A percentile compares a stretch with the other conserved stretches of the same genome.
Evolutionary conservation across 2,797 vertebrate species (phyloP).

Genomic region (Discoglossus pictus): DNA sequence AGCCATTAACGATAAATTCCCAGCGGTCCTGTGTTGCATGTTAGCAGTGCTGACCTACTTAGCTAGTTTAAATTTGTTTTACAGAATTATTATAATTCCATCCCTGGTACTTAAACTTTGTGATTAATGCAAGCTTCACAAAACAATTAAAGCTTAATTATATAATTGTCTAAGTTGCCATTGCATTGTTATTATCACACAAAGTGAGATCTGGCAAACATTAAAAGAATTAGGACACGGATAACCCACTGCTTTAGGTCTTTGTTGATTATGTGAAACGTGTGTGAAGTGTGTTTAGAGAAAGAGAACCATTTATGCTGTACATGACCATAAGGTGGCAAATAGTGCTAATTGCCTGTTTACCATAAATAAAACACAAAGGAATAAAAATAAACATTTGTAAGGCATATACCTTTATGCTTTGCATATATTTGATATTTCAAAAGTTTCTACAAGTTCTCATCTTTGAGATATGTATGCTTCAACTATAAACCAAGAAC

Average conservation of each 20-base stretch:
- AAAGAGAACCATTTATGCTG: constrained; percentile 47
- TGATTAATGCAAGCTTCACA: constrained; percentile 94
- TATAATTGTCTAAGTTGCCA: constrained; percentile 83
- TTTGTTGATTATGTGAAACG: constrained; percentile 76
- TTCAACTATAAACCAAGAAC: no score
- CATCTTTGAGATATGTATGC: no score
- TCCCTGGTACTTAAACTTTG: constrained; percentile 88
- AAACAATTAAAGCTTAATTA: constrained; percentile 97
- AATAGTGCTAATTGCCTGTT: no score
- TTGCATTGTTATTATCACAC: constrained; percentile 87
- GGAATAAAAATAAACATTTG: no score
- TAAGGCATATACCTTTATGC: no score
- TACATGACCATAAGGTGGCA: not conserved
- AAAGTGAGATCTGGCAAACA: constrained; percentile 87
- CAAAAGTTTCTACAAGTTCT: no score
- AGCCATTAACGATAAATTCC: constrained; percentile 87
- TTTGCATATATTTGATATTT: no score
- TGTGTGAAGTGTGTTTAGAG: constrained; percentile 69
- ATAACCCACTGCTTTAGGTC: constrained; percentile 73
- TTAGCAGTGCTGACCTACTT: constrained; percentile 91
- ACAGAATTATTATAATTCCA: constrained; percentile 94
- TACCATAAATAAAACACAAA: no score
- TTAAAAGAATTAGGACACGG: constrained; percentile 87
- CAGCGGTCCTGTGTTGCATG: constrained; percentile 83
- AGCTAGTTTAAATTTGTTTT: constrained; percentile 86